These are phyloP conservation scores for Echinometra lucunter DNA, from an alignment of 53 echinoderm and acorn worm genomes.

Conservation along the genomic window DNA sequence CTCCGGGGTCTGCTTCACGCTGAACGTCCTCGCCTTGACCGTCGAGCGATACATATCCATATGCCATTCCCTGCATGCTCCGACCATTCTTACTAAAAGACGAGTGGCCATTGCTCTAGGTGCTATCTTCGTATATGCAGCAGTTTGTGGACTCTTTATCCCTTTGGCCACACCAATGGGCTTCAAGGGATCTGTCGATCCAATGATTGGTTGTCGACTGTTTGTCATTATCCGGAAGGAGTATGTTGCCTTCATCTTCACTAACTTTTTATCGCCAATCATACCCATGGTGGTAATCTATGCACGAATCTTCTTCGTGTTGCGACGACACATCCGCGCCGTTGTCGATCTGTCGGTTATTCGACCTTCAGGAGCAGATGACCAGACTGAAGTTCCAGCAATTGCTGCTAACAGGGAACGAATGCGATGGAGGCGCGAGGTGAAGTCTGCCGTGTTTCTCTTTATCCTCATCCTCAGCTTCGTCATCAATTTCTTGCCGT, in stretches of 20 bases:
- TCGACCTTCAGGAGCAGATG: not conserved
- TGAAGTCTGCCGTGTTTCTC: slow-evolving; percentile 44
- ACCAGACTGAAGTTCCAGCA: not conserved
- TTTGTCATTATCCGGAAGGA: not conserved
- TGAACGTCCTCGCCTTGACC: slow-evolving; percentile 39
- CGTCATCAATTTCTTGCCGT: slow-evolving; percentile 23
- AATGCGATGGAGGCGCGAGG: slow-evolving; percentile 18
- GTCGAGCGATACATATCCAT: slow-evolving; percentile 63
- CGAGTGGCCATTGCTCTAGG: slow-evolving; percentile 44
- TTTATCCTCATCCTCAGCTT: slow-evolving; percentile 62
- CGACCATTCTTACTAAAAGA: slow-evolving; percentile 52
- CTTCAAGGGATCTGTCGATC: not conserved
- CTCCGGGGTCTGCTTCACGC: slow-evolving; percentile 42
- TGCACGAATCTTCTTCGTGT: slow-evolving; percentile 40
- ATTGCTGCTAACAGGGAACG: not conserved
- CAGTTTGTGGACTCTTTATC: not conserved
- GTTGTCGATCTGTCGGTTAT: not conserved
- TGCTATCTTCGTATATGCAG: slow-evolving; percentile 7
- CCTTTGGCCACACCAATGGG: slow-evolving; percentile 34
- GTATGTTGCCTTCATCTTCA: slow-evolving; percentile 29
- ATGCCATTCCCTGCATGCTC: slow-evolving; percentile 54
- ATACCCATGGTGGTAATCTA: slow-evolving; percentile 45
- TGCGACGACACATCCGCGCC: slow-evolving; percentile 51
- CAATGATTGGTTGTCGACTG: slow-evolving; percentile 28
- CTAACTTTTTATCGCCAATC: slow-evolving; percentile 22